phyloP scores from a whole-genome alignment of 2,888 invertebrate species.

The Acanthococcus lagerstroemiae region DNA sequence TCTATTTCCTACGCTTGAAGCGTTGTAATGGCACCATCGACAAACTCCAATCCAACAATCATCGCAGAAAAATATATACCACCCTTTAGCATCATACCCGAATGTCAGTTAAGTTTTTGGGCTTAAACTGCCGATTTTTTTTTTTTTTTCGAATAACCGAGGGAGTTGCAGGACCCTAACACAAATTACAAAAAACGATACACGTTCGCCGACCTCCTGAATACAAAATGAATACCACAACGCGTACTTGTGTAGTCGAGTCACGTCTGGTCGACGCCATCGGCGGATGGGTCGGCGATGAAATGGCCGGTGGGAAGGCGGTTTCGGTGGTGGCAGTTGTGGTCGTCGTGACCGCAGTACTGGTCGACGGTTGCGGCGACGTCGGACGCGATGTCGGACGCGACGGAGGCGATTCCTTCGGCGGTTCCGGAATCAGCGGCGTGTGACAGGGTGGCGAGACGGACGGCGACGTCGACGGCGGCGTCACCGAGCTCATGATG shows the following conservation, averaged over 20 bases:
- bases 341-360: conserved; percentile 38
- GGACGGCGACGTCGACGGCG: conserved; percentile 66
- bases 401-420: conserved; percentile 31
- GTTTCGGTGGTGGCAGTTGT: conserved; percentile 41
- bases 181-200: too few species aligned
- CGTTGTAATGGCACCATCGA: too few species aligned
- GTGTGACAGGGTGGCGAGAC: conserved; percentile 39
- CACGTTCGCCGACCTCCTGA: too few species aligned
- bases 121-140: too few species aligned
- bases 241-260: conserved; percentile 78
- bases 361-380: conserved; percentile 31
- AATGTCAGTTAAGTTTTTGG: too few species aligned
- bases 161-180: too few species aligned
- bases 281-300: conserved; percentile 28
- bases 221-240: too few species aligned
- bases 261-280: conserved; percentile 50
- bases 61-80: too few species aligned
- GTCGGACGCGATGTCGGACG: conserved; percentile 25
- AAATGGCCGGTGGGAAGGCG: background rate
- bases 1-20: too few species aligned
- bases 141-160: too few species aligned
- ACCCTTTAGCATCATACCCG: too few species aligned
- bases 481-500: conserved; percentile 71
- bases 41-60: too few species aligned
- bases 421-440: conserved; percentile 14